Evolutionary conservation across 2,888 invertebrate genomes (phyloP), one percentile per base, ranked within the genome.

Genomic region (Melipona beecheii): DNA sequence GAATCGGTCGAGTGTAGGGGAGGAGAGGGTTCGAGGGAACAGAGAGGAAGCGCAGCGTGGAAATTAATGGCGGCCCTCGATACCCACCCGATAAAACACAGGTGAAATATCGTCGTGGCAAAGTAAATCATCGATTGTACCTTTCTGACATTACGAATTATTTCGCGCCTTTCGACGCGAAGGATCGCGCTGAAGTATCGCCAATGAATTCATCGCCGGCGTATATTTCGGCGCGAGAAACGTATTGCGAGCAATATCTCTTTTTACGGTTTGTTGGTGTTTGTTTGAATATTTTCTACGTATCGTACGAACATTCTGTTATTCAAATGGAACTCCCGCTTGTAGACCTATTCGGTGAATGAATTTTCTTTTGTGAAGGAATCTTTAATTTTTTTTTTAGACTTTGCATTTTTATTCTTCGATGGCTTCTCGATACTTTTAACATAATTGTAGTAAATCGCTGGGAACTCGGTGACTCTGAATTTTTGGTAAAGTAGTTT

Each of bases 81-180:
- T 79, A 69, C 60, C 56, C n/a, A 60, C 2, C 36, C 75, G 49
- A 79, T 69, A 68, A 79, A 75, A 62, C 62, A 62, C 60, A 15
- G n/a, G 27, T 75, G 69, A 69, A 79, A 75, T 75, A 62, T 54
- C 19, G 24, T 6, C 49, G 27, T n/a, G 27, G 49, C 9, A 19
- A 56, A 27, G 31, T 79, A 75, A 79, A 79, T 79, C 54, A 69
- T 69, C 75, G 68, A 60, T 75, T 66, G 36, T 17, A 75, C n/a
- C 9, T 17, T 78, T 64, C 27, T 50, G 11, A 2, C 21, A 60
- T 62, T 68, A 69, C 69, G 62, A 79, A 79, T 79, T 52, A 69
- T 17, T n/a, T 19, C 54, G 24, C 24, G 43, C 27, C n/a, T 17
- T 17, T 31, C 54, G 27, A n/a, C 49, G 31, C 54, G 27, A n/a